Evolutionary conservation across 2,888 invertebrate genomes (phyloP), one percentile per base, ranked within the genome.

Genomic region (Formica aserva): DNA sequence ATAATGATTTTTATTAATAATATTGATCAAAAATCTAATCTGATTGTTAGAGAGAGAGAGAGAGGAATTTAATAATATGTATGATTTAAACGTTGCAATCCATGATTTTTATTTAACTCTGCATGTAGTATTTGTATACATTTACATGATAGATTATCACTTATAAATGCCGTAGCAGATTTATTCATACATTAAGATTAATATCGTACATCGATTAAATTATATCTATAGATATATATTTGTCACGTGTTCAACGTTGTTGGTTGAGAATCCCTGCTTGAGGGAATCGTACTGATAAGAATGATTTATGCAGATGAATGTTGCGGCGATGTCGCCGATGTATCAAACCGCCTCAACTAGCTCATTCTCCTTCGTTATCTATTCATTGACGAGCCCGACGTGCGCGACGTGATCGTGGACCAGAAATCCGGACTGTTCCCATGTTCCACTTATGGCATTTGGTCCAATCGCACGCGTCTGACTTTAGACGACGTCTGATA

Each of bases 351-450:
- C 90, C 92, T 93, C 93, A 94, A 94, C 94, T 94, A 91, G 92
- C 94, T 94, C 94, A 94, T 94, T 94, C 94, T 92, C 92, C 94
- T 94, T 94, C 93, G 94, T 94, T 94, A 93, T 94, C 93, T 93
- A 93, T 93, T 94, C 94, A 94, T 94, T 94, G 94, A 93, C 94
- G 91, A 92, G 92, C 88, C 90, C 93, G 92, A 93, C 93, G 92
- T 93, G 91, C 90, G 91, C 92, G 91, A 93, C 92, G 92, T 92
- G 93, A 93, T 92, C 91, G 91, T 92, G 91, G 92, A 94, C 92
- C 93, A 93, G 93, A 94, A 94, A 94, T 94, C 94, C 93, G 92
- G 92, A 91, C 91, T 91, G 92, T 94, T 94, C 94, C 94, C 94
- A 94, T 93, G 94, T 93, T 93, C 93, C 90, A 94, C 93, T 93